These are phyloP conservation scores for Syngnathus acus DNA, from an alignment of 2,797 vertebrate genomes.

Conservation along the genomic window DNA sequence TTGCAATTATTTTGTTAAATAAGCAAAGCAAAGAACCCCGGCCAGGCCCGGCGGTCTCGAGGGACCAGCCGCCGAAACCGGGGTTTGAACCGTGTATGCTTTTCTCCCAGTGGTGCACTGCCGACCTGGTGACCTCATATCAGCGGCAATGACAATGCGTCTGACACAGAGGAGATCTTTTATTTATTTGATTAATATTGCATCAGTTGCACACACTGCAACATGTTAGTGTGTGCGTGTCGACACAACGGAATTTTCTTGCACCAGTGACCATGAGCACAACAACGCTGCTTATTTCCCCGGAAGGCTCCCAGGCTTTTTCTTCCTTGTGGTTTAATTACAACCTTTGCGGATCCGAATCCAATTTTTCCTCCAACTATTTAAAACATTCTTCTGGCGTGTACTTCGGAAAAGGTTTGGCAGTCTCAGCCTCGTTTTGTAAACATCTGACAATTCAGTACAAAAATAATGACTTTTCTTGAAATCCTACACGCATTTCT, in stretches of 20 bases:
- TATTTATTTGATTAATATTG: slow-evolving; percentile 55
- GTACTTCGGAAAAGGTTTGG: slow-evolving; percentile 3
- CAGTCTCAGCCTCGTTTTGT: slow-evolving; percentile 1
- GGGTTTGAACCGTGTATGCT: slow-evolving; percentile 29
- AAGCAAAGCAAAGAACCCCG: slow-evolving; percentile 20
- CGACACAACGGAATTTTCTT: slow-evolving; percentile 6
- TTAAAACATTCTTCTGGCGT: slow-evolving; percentile 3
- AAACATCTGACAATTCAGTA: neutral
- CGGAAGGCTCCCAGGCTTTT: slow-evolving; percentile 7
- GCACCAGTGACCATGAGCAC: slow-evolving; percentile 13
- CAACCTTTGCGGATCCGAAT: slow-evolving; percentile 13
- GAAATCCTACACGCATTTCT: neutral
- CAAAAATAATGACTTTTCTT: slow-evolving; percentile 7
- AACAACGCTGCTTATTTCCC: slow-evolving; percentile 5
- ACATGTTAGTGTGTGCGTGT: slow-evolving; percentile 15
- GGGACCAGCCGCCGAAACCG: slow-evolving; percentile 27
- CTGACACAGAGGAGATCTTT: slow-evolving; percentile 38
- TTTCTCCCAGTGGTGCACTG: slow-evolving; percentile 24
- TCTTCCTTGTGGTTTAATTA: slow-evolving; percentile 16
- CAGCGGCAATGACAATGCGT: slow-evolving; percentile 46
- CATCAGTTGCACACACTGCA: slow-evolving; percentile 27
- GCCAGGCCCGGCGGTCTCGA: slow-evolving; percentile 13
- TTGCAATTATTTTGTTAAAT: slow-evolving; percentile 27
- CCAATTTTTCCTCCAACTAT: slow-evolving; percentile 5
- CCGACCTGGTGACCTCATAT: slow-evolving; percentile 48